phyloP scores from a whole-genome alignment of 2,113 vertebrate species.

The Boleophthalmus pectinirostris region DNA sequence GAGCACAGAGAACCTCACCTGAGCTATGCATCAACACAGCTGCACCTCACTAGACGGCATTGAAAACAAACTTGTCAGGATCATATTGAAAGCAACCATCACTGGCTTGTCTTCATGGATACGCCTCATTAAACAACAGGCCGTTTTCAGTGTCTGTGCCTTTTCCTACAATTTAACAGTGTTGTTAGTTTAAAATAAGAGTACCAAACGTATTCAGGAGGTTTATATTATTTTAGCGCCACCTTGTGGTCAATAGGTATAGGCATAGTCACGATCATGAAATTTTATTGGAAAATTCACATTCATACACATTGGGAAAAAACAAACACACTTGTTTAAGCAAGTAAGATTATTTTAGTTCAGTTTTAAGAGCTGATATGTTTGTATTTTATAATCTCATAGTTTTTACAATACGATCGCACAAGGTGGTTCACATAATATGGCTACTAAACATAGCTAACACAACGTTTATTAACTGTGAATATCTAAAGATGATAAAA shows the following conservation, averaged over 20 bases:
- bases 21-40: slow-evolving; percentile 42
- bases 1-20: slow-evolving; percentile 18
- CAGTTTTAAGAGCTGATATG: background rate
- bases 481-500: slow-evolving; percentile 1
- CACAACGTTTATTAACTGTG: background rate
- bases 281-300: slow-evolving; percentile 31
- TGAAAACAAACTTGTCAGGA: slow-evolving; percentile 26
- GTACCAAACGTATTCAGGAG: background rate
- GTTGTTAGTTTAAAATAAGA: background rate
- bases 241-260: slow-evolving; percentile 40
- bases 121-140: background rate
- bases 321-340: background rate
- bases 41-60: slow-evolving; percentile 20
- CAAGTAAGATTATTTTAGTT: background rate
- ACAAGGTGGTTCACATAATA: slow-evolving; percentile 3
- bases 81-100: background rate
- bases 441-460: background rate
- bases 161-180: background rate
- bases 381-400: background rate
- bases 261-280: slow-evolving; percentile 2
- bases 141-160: background rate
- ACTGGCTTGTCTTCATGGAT: background rate
- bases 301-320: background rate
- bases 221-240: slow-evolving; percentile 20
- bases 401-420: background rate